These are phyloP conservation scores for Oncopodura yosiiana DNA, from an alignment of 1,140 invertebrate species.

Conservation along the genomic window DNA sequence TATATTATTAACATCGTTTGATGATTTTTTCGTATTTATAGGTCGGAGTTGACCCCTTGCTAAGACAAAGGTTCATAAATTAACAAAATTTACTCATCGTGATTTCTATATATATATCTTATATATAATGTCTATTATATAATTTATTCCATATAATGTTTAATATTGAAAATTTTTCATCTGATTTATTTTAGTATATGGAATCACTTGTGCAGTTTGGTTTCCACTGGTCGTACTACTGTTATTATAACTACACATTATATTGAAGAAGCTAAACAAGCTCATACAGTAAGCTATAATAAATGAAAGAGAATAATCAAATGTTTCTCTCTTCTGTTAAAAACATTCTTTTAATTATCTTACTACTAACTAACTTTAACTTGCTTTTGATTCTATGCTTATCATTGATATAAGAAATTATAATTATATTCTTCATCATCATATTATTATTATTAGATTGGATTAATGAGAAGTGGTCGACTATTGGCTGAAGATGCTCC, in stretches of 20 bases:
- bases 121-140: too few species aligned
- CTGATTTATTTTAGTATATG: constrained; percentile 66
- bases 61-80: constrained; percentile 59
- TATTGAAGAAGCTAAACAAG: constrained; percentile 82
- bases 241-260: constrained; percentile 92
- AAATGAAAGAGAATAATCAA: too few species aligned
- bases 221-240: constrained; percentile 68
- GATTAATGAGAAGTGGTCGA: constrained; percentile 83
- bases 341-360: not conserved
- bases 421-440: not conserved
- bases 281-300: constrained; percentile 63
- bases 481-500: constrained; percentile 87
- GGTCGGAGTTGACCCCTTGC: constrained; percentile 80
- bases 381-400: not conserved
- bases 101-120: too few species aligned
- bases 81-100: too few species aligned
- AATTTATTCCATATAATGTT: too few species aligned
- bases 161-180: constrained; percentile 3
- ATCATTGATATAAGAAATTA: not conserved
- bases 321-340: not conserved
- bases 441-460: constrained; percentile 54
- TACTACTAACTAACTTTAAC: not conserved
- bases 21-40: not conserved
- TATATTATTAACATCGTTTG: not conserved
- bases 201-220: constrained; percentile 78